Percentiles rank a stretch among this genome's conserved stretches.
These are phyloP conservation scores for Pangasius sanitwongsei DNA, from an alignment of 2,797 vertebrate species.

Conservation along the genomic window DNA sequence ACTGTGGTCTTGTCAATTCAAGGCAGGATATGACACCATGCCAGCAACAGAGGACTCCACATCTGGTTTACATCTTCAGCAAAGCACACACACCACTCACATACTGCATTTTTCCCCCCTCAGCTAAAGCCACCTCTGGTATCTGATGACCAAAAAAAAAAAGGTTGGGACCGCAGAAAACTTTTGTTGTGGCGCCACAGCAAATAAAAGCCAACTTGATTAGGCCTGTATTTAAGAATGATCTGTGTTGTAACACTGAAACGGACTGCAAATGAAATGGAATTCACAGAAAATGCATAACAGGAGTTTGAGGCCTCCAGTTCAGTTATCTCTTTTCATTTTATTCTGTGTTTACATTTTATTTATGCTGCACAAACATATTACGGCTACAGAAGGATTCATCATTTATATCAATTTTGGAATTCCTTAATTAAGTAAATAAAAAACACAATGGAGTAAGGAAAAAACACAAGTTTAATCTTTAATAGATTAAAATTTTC, in stretches of 20 bases:
- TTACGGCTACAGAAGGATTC: background rate
- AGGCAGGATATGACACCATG: conserved; percentile 62
- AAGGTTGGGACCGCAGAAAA: conserved; percentile 5
- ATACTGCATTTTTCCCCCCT: conserved; percentile 41
- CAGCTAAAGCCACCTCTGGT: conserved; percentile 37
- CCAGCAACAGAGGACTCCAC: conserved; percentile 62
- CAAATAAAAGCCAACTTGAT: conserved; percentile 23
- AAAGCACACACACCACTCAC: conserved; percentile 49
- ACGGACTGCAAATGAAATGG: background rate
- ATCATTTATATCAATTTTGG: background rate
- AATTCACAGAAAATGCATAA: background rate
- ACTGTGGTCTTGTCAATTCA: conserved; percentile 53
- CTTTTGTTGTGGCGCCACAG: conserved; percentile 11
- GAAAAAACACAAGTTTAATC: background rate
- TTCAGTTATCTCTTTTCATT: too few species aligned
- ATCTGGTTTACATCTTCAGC: conserved; percentile 68
- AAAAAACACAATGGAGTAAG: background rate
- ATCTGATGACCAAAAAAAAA: conserved; percentile 33
- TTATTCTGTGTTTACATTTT: background rate
- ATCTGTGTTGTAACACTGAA: background rate
- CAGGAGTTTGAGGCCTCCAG: background rate
- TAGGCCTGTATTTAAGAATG: conserved; percentile 14
- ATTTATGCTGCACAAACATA: background rate
- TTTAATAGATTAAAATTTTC: background rate
- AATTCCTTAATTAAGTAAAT: background rate